Base-by-base conservation (phyloP, 2,113 vertebrate species). In the Paradisaea rubra region DNA sequence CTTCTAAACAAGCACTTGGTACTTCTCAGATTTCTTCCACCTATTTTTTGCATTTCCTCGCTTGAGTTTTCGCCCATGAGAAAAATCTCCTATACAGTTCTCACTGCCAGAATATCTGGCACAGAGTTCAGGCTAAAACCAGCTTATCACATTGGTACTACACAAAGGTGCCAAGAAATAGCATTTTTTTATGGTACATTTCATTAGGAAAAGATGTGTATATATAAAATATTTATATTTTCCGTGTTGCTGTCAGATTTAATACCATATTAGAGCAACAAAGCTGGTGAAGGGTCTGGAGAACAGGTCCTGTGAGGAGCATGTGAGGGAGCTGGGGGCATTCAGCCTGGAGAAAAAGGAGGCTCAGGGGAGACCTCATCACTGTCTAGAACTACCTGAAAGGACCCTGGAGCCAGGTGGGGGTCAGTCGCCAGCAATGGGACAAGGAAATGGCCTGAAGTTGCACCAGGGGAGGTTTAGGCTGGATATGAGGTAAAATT, bases 351-450 rank as follows among this genome's bases (percentile, higher is more conserved):
- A 59, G 69, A 44, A 68, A 68, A 15, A 73, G 18, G 41, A n/a
- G 31, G 8, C 23, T 65, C 11, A 59, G 39, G 6, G 11, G 27
- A 39, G 30, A 70, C 8, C 37, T 65, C 7, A 13, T 5, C 3
- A 2, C 17, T 53, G 44, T 49, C 39, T 20, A 37, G n/a, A 70
- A 8, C 16, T 19, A 9, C 25, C 22, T 59, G 22, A 37, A 70
- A 37, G 30, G 49, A 52, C 39, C 11, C 3, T n/a, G 10, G 0
- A 47, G 63, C 30, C 14, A 18, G 22, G 22, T 41, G n/a, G 24
- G n/a, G 7, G 17, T 15, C 2, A 1, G 30, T 23, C 23, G 35
- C 41, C 61, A 42, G 10, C 4, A 24, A 14, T 0, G 64, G 27
- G 25, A 65, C 24, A 31, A 37, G n/a, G 49, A 56, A 81, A 44